Evolutionary conservation across 2,797 vertebrate genomes (phyloP).

Genomic region (Lepus oiostolus): DNA sequence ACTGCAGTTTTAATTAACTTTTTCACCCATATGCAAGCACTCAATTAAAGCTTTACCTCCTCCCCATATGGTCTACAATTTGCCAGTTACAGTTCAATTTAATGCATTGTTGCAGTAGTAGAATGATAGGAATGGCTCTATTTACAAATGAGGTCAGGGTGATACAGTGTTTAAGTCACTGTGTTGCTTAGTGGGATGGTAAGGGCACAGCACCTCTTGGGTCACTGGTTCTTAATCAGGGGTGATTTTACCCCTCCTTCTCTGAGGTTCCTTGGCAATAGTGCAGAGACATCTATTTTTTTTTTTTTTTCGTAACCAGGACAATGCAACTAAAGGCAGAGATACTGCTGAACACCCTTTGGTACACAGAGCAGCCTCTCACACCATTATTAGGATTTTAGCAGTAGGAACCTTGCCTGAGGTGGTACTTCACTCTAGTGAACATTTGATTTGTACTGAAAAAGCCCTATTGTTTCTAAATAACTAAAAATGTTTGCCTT

Average conservation of each 20-base stretch:
- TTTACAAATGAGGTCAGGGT: slow-evolving; percentile 46
- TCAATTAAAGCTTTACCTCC: slow-evolving; percentile 72
- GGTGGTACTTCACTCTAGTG: background rate
- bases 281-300: background rate
- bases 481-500: background rate
- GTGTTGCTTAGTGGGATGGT: background rate
- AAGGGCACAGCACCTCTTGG: background rate
- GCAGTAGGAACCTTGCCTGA: background rate
- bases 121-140: slow-evolving; percentile 50
- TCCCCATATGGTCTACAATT: slow-evolving; percentile 67
- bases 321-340: background rate
- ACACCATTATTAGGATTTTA: background rate
- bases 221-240: background rate
- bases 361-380: background rate
- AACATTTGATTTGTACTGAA: background rate
- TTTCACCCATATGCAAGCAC: slow-evolving; percentile 72
- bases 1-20: slow-evolving; percentile 79
- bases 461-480: background rate
- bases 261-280: background rate
- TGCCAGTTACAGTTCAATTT: slow-evolving; percentile 73
- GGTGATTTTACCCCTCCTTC: background rate
- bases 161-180: background rate
- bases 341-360: background rate
- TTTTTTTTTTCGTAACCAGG: background rate
- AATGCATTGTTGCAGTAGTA: slow-evolving; percentile 8